These are phyloP conservation scores for Tetanocera ferruginea DNA, from an alignment of 2,888 invertebrate genomes.

Conservation along the genomic window DNA sequence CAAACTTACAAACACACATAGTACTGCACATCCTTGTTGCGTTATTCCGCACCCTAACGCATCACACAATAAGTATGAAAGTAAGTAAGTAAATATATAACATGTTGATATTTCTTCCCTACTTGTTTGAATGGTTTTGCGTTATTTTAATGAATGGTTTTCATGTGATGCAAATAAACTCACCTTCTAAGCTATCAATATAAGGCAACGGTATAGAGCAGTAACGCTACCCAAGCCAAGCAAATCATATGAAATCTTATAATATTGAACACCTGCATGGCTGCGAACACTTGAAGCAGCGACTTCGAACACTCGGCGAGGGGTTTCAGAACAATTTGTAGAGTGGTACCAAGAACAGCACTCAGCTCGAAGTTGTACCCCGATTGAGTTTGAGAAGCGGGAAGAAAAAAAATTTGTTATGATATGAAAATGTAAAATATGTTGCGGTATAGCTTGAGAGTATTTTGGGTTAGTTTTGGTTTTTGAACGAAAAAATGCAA, in stretches of 20 bases:
- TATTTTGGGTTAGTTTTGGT: no score
- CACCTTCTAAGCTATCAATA: neutral
- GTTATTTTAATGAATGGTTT: conserved; percentile 31
- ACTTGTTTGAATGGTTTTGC: conserved; percentile 10
- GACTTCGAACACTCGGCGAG: conserved; percentile 19
- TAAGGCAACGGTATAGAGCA: no score
- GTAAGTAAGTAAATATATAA: no score
- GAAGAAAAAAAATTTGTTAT: neutral
- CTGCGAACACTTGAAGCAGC: conserved; percentile 7
- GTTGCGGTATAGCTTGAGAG: no score
- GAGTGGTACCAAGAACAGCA: neutral
- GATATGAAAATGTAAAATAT: neutral
- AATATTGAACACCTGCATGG: conserved; percentile 19
- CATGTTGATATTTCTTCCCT: neutral
- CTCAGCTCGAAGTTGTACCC: neutral
- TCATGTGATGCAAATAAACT: conserved; percentile 5
- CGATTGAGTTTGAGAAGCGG: neutral
- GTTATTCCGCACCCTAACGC: no score
- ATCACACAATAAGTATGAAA: no score
- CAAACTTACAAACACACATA: neutral
- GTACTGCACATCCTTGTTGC: no score
- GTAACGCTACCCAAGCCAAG: no score
- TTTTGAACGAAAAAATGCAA: no score
- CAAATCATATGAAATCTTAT: neutral
- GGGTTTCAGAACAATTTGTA: neutral